Evolutionary conservation across 2,113 vertebrate genomes (phyloP).

Genomic region (Epinephelus lanceolatus): DNA sequence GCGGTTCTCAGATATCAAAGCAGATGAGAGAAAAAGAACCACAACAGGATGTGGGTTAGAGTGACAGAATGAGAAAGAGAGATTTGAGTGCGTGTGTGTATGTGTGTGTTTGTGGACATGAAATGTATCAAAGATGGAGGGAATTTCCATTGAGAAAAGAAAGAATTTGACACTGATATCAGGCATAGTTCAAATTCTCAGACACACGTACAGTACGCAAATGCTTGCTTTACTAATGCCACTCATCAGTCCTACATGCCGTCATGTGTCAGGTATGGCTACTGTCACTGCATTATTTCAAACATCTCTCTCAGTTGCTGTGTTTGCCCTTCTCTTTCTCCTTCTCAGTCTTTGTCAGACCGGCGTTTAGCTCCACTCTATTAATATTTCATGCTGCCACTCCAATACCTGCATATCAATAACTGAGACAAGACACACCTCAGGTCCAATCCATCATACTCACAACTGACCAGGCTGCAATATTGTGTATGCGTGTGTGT

Average conservation of each 20-base stretch:
- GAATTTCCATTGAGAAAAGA: constrained; percentile 66
- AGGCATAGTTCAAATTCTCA: constrained; percentile 58
- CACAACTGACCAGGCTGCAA: constrained; percentile 45
- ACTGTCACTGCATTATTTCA: constrained; percentile 25
- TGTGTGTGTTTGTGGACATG: not conserved
- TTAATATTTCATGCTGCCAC: constrained; percentile 75
- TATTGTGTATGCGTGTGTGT: constrained; percentile 37
- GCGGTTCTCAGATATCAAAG: constrained; percentile 75
- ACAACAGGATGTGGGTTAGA: constrained; percentile 70
- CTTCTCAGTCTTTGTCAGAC: constrained; percentile 39
- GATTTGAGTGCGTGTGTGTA: constrained; percentile 16
- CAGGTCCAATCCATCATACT: constrained; percentile 76
- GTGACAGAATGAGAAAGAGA: constrained; percentile 44
- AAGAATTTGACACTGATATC: constrained; percentile 48
- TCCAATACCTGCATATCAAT: constrained; percentile 75
- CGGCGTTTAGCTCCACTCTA: constrained; percentile 52
- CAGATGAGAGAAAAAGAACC: constrained; percentile 51
- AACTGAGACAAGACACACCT: constrained; percentile 62
- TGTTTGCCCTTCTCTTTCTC: constrained; percentile 45
- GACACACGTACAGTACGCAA: not conserved
- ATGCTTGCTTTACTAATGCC: not conserved
- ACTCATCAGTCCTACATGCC: constrained; percentile 1
- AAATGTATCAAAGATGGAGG: constrained; percentile 57
- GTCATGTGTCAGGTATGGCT: constrained; percentile 24
- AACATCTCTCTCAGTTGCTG: constrained; percentile 7